A percentile compares a stretch with the other conserved stretches of the same genome.
These are phyloP conservation scores for Cervus canadensis DNA, from an alignment of 2,113 vertebrate species.

Conservation along the genomic window DNA sequence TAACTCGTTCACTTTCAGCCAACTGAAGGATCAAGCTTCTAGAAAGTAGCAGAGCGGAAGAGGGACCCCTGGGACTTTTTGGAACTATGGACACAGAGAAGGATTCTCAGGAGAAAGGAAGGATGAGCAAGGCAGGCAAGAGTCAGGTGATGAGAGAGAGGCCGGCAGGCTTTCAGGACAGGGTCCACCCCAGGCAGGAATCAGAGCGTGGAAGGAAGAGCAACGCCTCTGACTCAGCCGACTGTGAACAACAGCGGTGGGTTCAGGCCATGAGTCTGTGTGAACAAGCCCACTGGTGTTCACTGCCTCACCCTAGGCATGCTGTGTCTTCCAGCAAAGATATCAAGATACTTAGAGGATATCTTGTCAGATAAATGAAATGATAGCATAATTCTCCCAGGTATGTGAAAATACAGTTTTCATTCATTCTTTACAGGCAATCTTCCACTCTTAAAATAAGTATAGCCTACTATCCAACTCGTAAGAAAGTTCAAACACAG, in stretches of 20 bases:
- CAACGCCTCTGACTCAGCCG: too few species aligned
- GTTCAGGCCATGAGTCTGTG: rapidly evolving
- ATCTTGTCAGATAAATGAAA: background rate
- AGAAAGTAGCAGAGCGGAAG: background rate
- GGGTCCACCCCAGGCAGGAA: background rate
- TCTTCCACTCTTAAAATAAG: background rate
- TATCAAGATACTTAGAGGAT: background rate
- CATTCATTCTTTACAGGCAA: background rate
- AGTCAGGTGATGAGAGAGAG: too few species aligned
- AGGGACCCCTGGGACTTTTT: background rate
- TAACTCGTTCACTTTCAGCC: background rate
- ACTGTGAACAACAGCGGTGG: background rate
- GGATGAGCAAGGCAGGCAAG: background rate
- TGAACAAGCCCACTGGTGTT: background rate
- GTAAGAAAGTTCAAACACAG: background rate
- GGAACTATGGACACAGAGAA: background rate
- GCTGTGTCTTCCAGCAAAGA: rapidly evolving
- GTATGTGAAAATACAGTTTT: background rate
- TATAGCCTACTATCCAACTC: background rate
- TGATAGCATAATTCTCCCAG: background rate
- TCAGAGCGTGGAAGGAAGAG: background rate
- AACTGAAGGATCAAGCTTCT: background rate
- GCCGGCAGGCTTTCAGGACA: background rate
- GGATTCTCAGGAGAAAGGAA: background rate
- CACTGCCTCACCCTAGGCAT: background rate